phyloP scores from a whole-genome alignment of 2,797 vertebrate species.

The Silurus lanzhouensis region DNA sequence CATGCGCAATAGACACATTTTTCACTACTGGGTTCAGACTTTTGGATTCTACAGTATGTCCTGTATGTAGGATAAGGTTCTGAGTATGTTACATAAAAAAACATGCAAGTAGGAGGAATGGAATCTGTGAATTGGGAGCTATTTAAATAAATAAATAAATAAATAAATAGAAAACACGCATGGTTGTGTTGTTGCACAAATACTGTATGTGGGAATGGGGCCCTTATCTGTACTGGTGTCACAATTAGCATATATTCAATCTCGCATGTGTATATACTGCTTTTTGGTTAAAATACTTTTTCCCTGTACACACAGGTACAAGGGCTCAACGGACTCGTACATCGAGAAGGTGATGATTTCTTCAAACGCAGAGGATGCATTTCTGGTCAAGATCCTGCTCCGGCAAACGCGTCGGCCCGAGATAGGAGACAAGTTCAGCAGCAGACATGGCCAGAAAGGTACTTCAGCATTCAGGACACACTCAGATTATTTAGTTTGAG shows the following conservation, averaged over 20 bases:
- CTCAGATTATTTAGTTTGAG: neutral
- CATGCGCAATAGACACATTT: neutral
- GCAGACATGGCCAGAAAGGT: conserved; percentile 99
- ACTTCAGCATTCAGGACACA: neutral
- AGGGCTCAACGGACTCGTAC: conserved; percentile 96
- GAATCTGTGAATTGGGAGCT: neutral
- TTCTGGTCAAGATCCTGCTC: conserved; percentile 96
- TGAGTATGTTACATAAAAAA: neutral
- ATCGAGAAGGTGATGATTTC: conserved; percentile 99
- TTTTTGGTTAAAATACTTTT: neutral
- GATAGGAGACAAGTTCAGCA: conserved; percentile 99
- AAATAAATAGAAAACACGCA: too few relatives aligned
- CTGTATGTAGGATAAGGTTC: neutral
- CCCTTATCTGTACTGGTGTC: neutral
- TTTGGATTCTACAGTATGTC: neutral
- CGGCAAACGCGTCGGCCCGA: conserved; percentile 95
- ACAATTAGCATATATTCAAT: neutral
- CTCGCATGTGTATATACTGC: neutral
- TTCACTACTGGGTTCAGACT: neutral
- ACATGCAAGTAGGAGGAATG: neutral
- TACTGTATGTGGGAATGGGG: neutral
- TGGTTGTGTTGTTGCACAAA: too few relatives aligned
- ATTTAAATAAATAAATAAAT: too few relatives aligned
- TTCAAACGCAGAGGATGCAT: conserved; percentile 96
- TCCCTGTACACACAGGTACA: conserved; percentile 78